These are phyloP conservation scores for Luperina nickerlii DNA, from an alignment of 2,888 invertebrate species.

Conservation along the genomic window DNA sequence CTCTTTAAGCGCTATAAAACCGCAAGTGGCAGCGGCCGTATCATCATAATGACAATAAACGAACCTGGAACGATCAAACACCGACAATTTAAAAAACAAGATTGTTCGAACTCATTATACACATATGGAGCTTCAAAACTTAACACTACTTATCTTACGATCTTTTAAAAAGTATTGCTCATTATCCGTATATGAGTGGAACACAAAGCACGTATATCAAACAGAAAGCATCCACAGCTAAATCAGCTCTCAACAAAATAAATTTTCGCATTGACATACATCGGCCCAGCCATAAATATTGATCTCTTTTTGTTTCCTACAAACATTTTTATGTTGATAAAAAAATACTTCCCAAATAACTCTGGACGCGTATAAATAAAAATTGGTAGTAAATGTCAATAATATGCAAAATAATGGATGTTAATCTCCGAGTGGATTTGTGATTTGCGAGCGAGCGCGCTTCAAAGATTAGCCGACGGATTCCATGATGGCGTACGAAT, in stretches of 20 bases:
- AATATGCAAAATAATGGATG: slow-evolving; percentile 90
- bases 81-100: slow-evolving; percentile 66
- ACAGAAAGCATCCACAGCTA: slow-evolving; percentile 79
- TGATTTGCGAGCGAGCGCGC: slow-evolving; percentile 86
- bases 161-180: slow-evolving; percentile 72
- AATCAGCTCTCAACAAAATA: slow-evolving; percentile 85
- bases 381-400: slow-evolving; percentile 90
- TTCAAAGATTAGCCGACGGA: slow-evolving; percentile 87
- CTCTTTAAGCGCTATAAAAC: slow-evolving; percentile 65
- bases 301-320: slow-evolving; percentile 86
- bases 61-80: slow-evolving; percentile 60
- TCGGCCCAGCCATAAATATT: slow-evolving; percentile 87
- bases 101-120: slow-evolving; percentile 61
- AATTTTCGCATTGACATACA: slow-evolving; percentile 89
- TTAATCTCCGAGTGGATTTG: slow-evolving; percentile 85
- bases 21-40: slow-evolving; percentile 65
- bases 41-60: slow-evolving; percentile 70
- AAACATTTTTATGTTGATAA: slow-evolving; percentile 88
- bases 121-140: slow-evolving; percentile 56
- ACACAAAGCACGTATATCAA: slow-evolving; percentile 83
- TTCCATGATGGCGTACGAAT: slow-evolving; percentile 69
- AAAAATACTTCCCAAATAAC: slow-evolving; percentile 90
- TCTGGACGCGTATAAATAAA: slow-evolving; percentile 87
- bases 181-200: slow-evolving; percentile 74
- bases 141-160: slow-evolving; percentile 69